Base-by-base conservation (phyloP, 1,140 invertebrate species). In the Armadillidium nasatum region DNA sequence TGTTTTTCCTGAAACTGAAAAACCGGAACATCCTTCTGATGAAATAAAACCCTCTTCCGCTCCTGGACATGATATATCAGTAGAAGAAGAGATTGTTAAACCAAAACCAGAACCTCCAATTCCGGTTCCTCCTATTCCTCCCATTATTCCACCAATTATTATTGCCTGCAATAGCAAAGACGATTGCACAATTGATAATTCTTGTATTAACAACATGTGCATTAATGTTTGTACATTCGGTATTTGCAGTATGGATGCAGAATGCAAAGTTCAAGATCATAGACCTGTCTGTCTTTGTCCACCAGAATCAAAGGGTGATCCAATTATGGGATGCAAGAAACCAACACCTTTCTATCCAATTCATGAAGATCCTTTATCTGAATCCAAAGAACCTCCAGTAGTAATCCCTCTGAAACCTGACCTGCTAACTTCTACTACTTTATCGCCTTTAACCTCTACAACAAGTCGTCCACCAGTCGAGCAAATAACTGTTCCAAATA, bases 391-490 rank as follows among this genome's bases (percentile, higher is more conserved):
- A 19, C 50, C 50, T 2, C 50, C 11, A 15, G 7, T 4, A 60
- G 7, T 60, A 15, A 13, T 19, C 4, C 50, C 50, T 15, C 19
- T 7, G 19, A 19, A 13, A 19, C 11, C 19, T 60, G 19, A 3
- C 1, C 11, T 15, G 1, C 11, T 15, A 2, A 13, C 50, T 3
- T 13, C 11, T 60, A 15, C 2, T 15, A 60, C 50, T 15, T 15
- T 60, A 19, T 60, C 50, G 19, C 50, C 50, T 15, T 15, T 60
- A 15, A 60, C 50, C 19, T 19, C 50, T 15, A 60, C 50, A 60
- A 60, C 50, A 21, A 44, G 13, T 7, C 71, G 71, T n/a, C 21
- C 44, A 89, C 93, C 50, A 92, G 94, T 83, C 95, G 94, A 82
- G 84, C 88, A 78, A 89, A 90, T 22, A 83, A 84, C 72, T 15